Conservation (phyloP, 1,140 invertebrate genomes). For the Spodoptera litura region DNA sequence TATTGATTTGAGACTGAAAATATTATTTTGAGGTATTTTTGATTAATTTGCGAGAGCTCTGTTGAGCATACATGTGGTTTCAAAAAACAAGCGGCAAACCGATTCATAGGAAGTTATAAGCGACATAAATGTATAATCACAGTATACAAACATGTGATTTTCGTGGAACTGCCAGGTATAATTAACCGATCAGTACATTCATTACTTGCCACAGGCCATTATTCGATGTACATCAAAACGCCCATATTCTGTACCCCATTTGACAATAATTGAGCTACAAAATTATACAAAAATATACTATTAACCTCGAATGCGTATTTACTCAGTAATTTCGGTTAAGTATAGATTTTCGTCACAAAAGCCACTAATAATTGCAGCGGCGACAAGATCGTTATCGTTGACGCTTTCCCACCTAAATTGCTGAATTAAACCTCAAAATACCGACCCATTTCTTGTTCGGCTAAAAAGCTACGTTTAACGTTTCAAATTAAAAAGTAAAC, state of each 20-base stretch:
- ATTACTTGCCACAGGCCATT: constrained; percentile 6
- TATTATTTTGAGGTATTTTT: too few species aligned
- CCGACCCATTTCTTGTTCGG: background rate
- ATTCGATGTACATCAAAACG: constrained; percentile 18
- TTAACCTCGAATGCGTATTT: constrained; percentile 40
- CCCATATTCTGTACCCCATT: background rate
- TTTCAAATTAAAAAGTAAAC: constrained; percentile 4
- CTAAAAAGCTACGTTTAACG: background rate
- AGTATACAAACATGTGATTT: too few species aligned
- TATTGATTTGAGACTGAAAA: background rate
- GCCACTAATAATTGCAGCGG: constrained; percentile 72
- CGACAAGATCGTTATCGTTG: constrained; percentile 73
- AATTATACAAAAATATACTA: constrained; percentile 6
- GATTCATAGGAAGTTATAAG: background rate
- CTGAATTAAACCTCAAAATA: constrained; percentile 57
- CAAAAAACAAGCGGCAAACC: background rate
- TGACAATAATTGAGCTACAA: constrained; percentile 33
- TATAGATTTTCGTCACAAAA: constrained; percentile 73
- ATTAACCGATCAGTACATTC: constrained; percentile 4
- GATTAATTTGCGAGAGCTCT: too few species aligned
- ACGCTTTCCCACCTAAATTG: constrained; percentile 73
- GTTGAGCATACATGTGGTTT: too few species aligned
- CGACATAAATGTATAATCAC: background rate
- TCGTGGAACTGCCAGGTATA: background rate
- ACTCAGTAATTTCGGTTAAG: constrained; percentile 70